Conservation (phyloP, 37 sponge, comb jelly and placozoan species). For the Spongilla lacustris region DNA sequence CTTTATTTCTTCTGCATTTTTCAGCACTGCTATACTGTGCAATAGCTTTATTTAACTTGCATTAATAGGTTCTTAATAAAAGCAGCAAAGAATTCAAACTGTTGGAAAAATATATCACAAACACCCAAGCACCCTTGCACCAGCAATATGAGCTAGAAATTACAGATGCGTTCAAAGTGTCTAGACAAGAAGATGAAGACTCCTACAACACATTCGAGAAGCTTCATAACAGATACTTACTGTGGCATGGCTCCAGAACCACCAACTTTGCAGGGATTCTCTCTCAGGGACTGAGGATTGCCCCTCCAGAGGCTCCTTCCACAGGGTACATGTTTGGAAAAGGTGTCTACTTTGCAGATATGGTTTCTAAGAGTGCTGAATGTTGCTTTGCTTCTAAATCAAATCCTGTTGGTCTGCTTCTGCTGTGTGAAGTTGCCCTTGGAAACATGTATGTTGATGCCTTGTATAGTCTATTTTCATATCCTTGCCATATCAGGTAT, state of each 20-base stretch:
- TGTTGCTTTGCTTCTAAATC: slow-evolving; percentile 79
- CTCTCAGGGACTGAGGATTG: slow-evolving; percentile 96
- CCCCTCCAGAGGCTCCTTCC: slow-evolving; percentile 98
- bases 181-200: slow-evolving; percentile 80
- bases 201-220: slow-evolving; percentile 81
- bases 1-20: too few species aligned
- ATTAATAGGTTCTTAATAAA: slow-evolving; percentile 77
- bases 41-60: background rate
- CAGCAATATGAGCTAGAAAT: slow-evolving; percentile 81
- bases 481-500: slow-evolving; percentile 55
- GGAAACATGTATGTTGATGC: slow-evolving; percentile 98
- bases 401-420: slow-evolving; percentile 79
- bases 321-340: slow-evolving; percentile 99
- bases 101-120: slow-evolving; percentile 82
- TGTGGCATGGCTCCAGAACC: slow-evolving; percentile 96
- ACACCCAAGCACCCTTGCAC: slow-evolving; percentile 96
- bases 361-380: slow-evolving; percentile 91
- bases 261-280: slow-evolving; percentile 97
- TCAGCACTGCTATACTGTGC: too few species aligned
- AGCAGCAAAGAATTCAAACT: slow-evolving; percentile 84
- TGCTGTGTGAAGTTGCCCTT: slow-evolving; percentile 97
- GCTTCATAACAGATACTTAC: slow-evolving; percentile 88
- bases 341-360: slow-evolving; percentile 98
- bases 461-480: too few species aligned
- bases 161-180: slow-evolving; percentile 83